Conservation (phyloP, 2,888 invertebrate genomes). For the Aplocera efformata region DNA sequence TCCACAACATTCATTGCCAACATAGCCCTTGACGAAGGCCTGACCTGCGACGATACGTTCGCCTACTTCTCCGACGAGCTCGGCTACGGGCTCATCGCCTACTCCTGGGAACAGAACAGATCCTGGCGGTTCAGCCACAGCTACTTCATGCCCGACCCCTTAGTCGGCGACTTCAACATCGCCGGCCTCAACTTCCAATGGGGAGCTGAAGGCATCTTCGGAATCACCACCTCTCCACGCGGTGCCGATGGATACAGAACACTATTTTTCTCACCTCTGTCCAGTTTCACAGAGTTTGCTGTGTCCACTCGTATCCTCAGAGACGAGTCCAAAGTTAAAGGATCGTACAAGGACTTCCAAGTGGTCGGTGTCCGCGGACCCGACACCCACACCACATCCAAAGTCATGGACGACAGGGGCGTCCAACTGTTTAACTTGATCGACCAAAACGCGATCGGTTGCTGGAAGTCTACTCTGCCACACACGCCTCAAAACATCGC, state of each 20-base stretch:
- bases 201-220: constrained; percentile 91
- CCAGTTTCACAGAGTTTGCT: constrained; percentile 88
- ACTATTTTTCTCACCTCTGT: constrained; percentile 88
- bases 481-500: constrained; percentile 84
- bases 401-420: constrained; percentile 87
- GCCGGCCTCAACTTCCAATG: constrained; percentile 92
- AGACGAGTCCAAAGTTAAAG: constrained; percentile 83
- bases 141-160: constrained; percentile 90
- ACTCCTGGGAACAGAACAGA: constrained; percentile 87
- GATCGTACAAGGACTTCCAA: constrained; percentile 86
- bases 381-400: constrained; percentile 85
- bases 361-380: constrained; percentile 84
- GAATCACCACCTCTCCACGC: constrained; percentile 85
- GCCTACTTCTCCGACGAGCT: constrained; percentile 91
- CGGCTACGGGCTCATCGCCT: constrained; percentile 89
- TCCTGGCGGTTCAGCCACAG: constrained; percentile 91
- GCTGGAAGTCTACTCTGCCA: constrained; percentile 87
- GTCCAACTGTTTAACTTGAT: constrained; percentile 88
- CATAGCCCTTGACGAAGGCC: constrained; percentile 89
- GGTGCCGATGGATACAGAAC: constrained; percentile 85
- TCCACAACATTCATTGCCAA: constrained; percentile 91
- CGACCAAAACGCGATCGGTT: constrained; percentile 90
- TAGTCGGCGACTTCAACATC: constrained; percentile 88
- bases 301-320: constrained; percentile 87
- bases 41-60: constrained; percentile 86